Base-by-base conservation (phyloP, 1,140 invertebrate species). In the Chrysomallon squamiferum region DNA sequence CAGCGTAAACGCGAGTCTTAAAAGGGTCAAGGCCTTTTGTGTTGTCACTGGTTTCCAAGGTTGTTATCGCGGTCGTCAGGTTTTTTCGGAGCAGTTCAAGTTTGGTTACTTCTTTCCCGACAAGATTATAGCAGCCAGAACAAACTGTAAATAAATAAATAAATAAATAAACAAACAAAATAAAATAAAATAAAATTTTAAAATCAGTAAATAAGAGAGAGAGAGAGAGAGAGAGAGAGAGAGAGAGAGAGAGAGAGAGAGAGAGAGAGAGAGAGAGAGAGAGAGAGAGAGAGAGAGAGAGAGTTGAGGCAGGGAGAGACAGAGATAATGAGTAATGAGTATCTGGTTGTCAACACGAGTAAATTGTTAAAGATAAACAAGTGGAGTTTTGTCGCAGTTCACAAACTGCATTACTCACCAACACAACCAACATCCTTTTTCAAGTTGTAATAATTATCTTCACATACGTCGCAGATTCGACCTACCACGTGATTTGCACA, bases 401-500 rank as follows among this genome's bases (percentile, higher is more conserved):
- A n/a, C n/a, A n/a, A n/a, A n/a, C n/a, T n/a, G n/a, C n/a, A 11
- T 54, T 18, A 11, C 22, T 9, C 59, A 54, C 56, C 25, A 59
- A 43, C 57, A 3, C 30, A 47, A 50, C 64, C 58, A 18, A 43
- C 57, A 0, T 33, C n/a, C 6, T 7, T 11, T 22, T 33, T 59
- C 20, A 66, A 25, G 22, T 59, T 49, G 35, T 50, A 4, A 30
- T 66, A 66, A 30, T 72, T 72, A 58, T 93, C 89, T 75, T 92
- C 89, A 84, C 96, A 99, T 85, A 97, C 92, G 83, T 96, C 92
- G 81, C 96, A 99, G 59, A 92, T 91, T 41, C 93, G 87, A 2
- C 96, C 96, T 45, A 95, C 95, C 83, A 96, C 94, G 22, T 95
- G 95, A 41, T 88, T 87, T 84, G 90, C 92, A 84, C 96, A 98